Conservation (phyloP, 2,113 vertebrate species). For the Excalfactoria chinensis region DNA sequence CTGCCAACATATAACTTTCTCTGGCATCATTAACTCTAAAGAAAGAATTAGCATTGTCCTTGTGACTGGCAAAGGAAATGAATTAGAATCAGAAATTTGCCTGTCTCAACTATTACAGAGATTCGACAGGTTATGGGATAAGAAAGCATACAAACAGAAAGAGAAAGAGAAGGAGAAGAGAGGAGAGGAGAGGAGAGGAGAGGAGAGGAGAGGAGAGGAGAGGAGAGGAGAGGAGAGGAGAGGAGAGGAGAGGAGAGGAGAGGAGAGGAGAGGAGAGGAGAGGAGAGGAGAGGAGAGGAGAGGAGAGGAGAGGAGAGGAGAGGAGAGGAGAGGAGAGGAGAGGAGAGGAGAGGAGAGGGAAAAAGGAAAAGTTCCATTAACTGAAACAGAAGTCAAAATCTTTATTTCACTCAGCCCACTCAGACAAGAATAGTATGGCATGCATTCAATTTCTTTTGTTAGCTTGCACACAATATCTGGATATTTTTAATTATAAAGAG, state of each 20-base stretch:
- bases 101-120: neutral
- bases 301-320: too few relatives aligned
- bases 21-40: slow-evolving; percentile 7
- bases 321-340: too few relatives aligned
- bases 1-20: neutral
- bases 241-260: too few relatives aligned
- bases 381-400: neutral
- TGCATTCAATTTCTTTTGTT: neutral
- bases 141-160: neutral
- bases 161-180: too few relatives aligned
- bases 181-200: too few relatives aligned
- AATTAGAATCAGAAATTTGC: neutral
- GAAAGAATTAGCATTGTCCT: neutral
- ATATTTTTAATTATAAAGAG: neutral
- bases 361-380: neutral
- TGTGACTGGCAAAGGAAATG: neutral
- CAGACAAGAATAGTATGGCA: neutral
- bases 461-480: neutral
- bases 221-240: too few relatives aligned
- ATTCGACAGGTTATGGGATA: neutral
- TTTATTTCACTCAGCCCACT: neutral
- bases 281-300: too few relatives aligned
- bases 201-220: too few relatives aligned
- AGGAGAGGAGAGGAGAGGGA: too few relatives aligned
- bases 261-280: too few relatives aligned